A percentile compares a stretch with the other conserved stretches of the same genome.
Conservation (phyloP, 2,113 vertebrate species). For the Heterochromis multidens region DNA sequence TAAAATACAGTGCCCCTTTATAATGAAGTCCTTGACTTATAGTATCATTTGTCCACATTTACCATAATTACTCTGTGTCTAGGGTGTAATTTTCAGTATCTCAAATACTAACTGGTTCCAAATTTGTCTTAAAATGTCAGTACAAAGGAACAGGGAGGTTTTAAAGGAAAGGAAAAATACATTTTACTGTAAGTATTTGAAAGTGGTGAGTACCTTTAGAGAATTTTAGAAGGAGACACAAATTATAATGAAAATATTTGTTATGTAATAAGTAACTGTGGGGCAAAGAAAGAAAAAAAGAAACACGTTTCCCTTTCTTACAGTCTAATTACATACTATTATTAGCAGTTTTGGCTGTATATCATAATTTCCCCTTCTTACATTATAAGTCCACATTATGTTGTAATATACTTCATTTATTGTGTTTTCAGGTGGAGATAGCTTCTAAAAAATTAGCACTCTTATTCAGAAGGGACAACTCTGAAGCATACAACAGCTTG, state of each 20-base stretch:
- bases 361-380: not conserved
- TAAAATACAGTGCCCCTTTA: not conserved
- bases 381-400: not conserved
- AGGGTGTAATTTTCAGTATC: rapidly evolving
- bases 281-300: not conserved
- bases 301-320: not conserved
- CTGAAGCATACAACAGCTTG: not conserved
- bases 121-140: not conserved
- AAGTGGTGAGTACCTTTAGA: rapidly evolving
- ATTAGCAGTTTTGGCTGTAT: not conserved
- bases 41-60: not conserved
- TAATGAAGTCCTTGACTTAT: not conserved
- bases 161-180: not conserved
- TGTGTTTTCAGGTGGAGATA: not conserved
- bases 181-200: not conserved
- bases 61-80: not conserved
- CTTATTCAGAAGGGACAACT: not conserved
- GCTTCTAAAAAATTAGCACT: not conserved
- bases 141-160: not conserved
- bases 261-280: not conserved
- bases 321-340: too few species aligned
- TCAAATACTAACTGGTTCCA: not conserved
- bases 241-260: not conserved
- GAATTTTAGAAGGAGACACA: not conserved
- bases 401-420: not conserved